Evolutionary conservation across 2,113 vertebrate species (phyloP).

Genomic region (Cyanoramphus novaezelandiae): DNA sequence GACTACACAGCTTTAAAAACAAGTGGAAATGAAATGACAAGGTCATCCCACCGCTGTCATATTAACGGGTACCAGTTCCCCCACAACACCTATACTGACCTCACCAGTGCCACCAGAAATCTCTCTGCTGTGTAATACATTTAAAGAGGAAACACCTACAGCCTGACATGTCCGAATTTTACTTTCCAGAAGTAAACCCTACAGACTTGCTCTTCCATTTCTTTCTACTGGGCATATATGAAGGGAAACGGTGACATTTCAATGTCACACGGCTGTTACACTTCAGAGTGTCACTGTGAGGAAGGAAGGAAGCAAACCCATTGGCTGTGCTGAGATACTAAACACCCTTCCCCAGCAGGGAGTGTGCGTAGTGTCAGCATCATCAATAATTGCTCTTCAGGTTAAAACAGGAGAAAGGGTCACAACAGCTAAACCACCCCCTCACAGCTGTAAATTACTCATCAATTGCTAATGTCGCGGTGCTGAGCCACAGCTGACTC

Average conservation of each 20-base stretch:
- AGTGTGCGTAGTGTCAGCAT: background rate
- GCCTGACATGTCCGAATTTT: background rate
- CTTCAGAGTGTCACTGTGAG: background rate
- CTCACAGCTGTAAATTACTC: conserved; percentile 78
- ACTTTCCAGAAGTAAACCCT: background rate
- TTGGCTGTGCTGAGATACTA: background rate
- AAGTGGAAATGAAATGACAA: background rate
- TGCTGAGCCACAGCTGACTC: conserved; percentile 71
- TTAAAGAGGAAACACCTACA: background rate
- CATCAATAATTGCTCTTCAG: conserved; percentile 56
- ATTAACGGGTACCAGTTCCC: background rate
- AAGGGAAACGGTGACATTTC: background rate
- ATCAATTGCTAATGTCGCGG: conserved; percentile 69
- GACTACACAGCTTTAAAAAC: background rate
- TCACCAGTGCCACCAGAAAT: background rate
- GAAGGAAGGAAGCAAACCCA: background rate
- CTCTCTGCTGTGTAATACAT: background rate
- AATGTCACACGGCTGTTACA: background rate
- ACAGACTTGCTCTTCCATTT: background rate
- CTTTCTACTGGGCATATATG: background rate
- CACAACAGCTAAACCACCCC: conserved; percentile 59
- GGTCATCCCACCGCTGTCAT: background rate
- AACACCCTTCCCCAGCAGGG: background rate
- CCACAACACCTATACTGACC: background rate
- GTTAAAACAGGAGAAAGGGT: conserved; percentile 54